A percentile compares a stretch with the other conserved stretches of the same genome.
phyloP scores from a whole-genome alignment of 1,140 invertebrate genomes.

The Dreissena polymorpha region DNA sequence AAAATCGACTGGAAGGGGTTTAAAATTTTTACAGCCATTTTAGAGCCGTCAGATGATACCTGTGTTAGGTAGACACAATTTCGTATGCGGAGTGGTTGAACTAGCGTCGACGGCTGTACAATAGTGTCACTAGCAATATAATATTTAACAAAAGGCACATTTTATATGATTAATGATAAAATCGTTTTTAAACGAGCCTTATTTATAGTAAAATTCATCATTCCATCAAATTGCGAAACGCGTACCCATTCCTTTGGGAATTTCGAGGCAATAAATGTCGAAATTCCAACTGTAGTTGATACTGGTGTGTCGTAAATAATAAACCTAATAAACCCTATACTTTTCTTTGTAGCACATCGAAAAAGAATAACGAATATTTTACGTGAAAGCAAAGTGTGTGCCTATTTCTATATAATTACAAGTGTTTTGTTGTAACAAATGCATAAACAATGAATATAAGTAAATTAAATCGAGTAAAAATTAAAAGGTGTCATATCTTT shows the following conservation, averaged over 20 bases:
- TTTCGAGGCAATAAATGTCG: neutral
- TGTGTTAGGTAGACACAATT: slow-evolving; percentile 38
- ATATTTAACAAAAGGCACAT: slow-evolving; percentile 32
- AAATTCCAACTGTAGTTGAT: neutral
- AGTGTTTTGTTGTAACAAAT: too few relatives aligned
- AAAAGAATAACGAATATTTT: too few relatives aligned
- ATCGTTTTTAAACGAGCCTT: slow-evolving; percentile 38
- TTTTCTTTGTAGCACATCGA: neutral
- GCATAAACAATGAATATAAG: too few relatives aligned
- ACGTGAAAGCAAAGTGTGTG: too few relatives aligned
- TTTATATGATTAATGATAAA: slow-evolving; percentile 33
- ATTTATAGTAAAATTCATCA: slow-evolving; percentile 54
- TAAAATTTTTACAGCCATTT: slow-evolving; percentile 46
- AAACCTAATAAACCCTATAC: neutral
- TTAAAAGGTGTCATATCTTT: too few relatives aligned
- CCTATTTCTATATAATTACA: too few relatives aligned
- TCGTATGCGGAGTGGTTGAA: slow-evolving; percentile 49
- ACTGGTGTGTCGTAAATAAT: neutral
- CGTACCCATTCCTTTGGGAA: neutral
- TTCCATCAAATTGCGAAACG: neutral
- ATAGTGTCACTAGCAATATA: slow-evolving; percentile 53
- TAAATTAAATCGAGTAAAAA: too few relatives aligned
- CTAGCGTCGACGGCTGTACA: slow-evolving; percentile 34
- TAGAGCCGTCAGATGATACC: slow-evolving; percentile 28
- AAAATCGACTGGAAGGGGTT: slow-evolving; percentile 42